Percentiles rank a stretch among this genome's conserved stretches.
phyloP scores from a whole-genome alignment of 1,140 invertebrate species.

The Drosophila quadrilineata region DNA sequence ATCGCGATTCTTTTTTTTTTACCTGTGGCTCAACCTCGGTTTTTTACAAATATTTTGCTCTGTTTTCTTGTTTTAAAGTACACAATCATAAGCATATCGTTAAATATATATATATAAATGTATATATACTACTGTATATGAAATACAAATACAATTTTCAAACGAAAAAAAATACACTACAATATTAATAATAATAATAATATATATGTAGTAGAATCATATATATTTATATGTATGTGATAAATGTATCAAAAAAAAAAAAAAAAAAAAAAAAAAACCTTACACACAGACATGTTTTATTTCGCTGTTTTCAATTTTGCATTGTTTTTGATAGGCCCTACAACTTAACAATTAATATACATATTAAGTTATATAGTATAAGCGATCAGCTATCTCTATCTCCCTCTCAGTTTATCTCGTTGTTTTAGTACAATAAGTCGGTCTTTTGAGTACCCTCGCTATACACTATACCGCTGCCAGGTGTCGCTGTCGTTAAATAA shows the following conservation, averaged over 20 bases:
- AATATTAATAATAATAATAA: constrained; percentile 46
- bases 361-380: constrained; percentile 37
- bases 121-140: constrained; percentile 33
- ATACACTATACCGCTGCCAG: constrained; percentile 84
- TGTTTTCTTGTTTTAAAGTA: constrained; percentile 24
- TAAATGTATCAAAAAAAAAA: too few relatives aligned
- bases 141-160: constrained; percentile 45
- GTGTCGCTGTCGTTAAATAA: too few relatives aligned
- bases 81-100: constrained; percentile 34
- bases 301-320: constrained; percentile 12
- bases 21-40: constrained; percentile 55
- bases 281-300: constrained; percentile 8
- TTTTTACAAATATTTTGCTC: constrained; percentile 30
- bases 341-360: constrained; percentile 53
- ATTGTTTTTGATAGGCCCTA: constrained; percentile 37
- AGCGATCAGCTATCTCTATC: too few relatives aligned
- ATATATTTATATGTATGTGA: constrained; percentile 43
- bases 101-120: constrained; percentile 32
- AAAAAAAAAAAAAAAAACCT: constrained; percentile 41
- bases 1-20: too few relatives aligned
- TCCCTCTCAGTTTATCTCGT: too few relatives aligned
- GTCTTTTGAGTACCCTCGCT: constrained; percentile 84
- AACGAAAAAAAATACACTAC: constrained; percentile 42
- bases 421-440: constrained; percentile 84
- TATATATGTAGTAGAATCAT: constrained; percentile 24